Percentiles rank a stretch among this genome's conserved stretches.
Conservation (phyloP, 2,888 invertebrate species). For the Agrochola lychnidis region DNA sequence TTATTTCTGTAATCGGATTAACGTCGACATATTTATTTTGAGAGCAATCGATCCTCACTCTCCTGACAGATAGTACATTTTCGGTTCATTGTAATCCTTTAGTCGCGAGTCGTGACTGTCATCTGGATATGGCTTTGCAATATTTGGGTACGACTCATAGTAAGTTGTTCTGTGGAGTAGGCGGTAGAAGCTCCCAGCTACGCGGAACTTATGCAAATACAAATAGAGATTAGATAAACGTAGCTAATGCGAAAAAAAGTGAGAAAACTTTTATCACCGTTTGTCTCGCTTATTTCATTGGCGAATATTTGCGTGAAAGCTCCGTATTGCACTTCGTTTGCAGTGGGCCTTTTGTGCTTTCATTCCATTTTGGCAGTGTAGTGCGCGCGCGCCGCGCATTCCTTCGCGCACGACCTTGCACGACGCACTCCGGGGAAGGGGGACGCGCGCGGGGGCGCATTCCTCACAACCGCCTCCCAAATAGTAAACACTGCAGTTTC, state of each 20-base stretch:
- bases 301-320: neutral
- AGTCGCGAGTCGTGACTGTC: constrained; percentile 38
- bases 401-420: constrained; percentile 77
- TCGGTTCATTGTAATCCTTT: constrained; percentile 47
- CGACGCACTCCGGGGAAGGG: constrained; percentile 50
- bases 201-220: neutral
- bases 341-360: constrained; percentile 41
- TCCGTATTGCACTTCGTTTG: neutral
- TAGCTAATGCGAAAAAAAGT: neutral
- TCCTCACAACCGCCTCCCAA: constrained; percentile 67
- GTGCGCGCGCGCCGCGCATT: constrained; percentile 70
- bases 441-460: constrained; percentile 64
- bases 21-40: constrained; percentile 55
- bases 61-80: constrained; percentile 50
- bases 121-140: constrained; percentile 5
- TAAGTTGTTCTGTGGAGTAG: neutral
- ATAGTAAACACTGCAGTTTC: constrained; percentile 69
- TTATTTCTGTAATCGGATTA: constrained; percentile 63
- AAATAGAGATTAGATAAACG: neutral
- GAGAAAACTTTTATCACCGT: too few relatives aligned
- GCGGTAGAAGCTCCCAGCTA: neutral
- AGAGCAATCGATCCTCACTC: constrained; percentile 52
- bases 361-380: constrained; percentile 20
- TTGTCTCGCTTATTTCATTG: neutral
- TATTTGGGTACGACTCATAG: neutral